Conservation (phyloP, 2,888 invertebrate species). For the Brenthis daphne region DNA sequence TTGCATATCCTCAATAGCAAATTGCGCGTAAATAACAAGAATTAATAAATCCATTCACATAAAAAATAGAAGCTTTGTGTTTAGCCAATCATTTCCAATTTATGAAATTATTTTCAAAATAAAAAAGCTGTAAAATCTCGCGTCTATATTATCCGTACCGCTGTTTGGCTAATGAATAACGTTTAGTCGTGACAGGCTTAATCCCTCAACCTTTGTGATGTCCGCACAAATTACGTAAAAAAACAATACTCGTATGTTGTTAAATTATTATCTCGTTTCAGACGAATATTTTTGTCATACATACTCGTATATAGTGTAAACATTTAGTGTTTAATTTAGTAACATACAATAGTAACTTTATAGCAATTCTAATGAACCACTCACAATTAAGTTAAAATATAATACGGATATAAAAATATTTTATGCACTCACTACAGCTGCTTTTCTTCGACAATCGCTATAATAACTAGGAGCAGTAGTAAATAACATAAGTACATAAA, state of each 20-base stretch:
- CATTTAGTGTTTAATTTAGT: background rate
- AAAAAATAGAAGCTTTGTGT: background rate
- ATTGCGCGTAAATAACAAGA: background rate
- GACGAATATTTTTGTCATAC: background rate
- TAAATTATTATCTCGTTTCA: conserved; percentile 8
- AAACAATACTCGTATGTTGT: conserved; percentile 14
- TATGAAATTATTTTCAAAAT: conserved; percentile 2
- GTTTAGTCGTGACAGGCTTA: conserved; percentile 28
- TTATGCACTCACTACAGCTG: no score
- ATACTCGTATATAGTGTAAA: background rate
- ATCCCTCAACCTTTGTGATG: conserved; percentile 32
- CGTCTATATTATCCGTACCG: conserved; percentile 8
- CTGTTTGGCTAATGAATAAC: conserved; percentile 31
- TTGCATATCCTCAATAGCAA: no score
- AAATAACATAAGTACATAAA: no score
- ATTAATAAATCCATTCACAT: background rate
- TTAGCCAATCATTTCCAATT: conserved; percentile 5
- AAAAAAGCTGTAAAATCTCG: conserved; percentile 19
- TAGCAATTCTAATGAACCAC: no score
- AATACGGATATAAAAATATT: no score
- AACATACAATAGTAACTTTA: no score
- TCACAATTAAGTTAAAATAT: no score
- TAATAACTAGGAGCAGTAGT: no score
- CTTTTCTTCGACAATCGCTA: no score
- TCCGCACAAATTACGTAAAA: conserved; percentile 13